A percentile compares a stretch with the other conserved stretches of the same genome.
Conservation (phyloP, 2,113 vertebrate species). For the Ailurus styani region DNA sequence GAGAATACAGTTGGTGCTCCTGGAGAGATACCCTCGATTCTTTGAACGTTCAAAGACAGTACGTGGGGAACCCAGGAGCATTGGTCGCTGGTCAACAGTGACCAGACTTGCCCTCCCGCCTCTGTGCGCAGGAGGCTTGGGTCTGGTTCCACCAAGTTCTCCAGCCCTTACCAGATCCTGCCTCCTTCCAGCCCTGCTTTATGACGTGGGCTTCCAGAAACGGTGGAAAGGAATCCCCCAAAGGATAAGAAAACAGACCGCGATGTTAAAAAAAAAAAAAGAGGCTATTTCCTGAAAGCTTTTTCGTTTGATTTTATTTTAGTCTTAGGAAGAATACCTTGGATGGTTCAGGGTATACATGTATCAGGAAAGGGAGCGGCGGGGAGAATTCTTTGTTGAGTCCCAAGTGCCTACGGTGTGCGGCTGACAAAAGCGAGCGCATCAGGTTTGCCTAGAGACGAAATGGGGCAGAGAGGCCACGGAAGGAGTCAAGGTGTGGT, state of each 20-base stretch:
- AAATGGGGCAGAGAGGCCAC: background rate
- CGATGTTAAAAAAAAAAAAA: background rate
- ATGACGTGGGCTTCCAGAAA: background rate
- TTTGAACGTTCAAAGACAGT: background rate
- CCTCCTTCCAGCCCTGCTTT: background rate
- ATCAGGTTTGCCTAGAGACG: conserved; percentile 1
- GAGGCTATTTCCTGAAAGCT: background rate
- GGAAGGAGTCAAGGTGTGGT: background rate
- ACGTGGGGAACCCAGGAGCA: too few species aligned
- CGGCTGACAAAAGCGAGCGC: background rate
- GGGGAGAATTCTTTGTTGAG: background rate
- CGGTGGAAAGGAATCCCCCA: background rate
- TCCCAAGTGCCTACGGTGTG: conserved; percentile 67
- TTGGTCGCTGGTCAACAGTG: background rate
- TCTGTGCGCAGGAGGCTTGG: background rate
- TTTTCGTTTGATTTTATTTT: background rate
- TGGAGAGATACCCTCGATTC: background rate
- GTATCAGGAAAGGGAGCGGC: background rate
- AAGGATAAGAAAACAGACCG: background rate
- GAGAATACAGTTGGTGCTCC: background rate
- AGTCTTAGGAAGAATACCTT: background rate
- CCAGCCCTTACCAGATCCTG: background rate
- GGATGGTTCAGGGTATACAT: background rate
- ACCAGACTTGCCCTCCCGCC: background rate
- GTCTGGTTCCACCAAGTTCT: background rate